Conservation (phyloP, 2,888 invertebrate genomes). For the Polylopha cassiicola region DNA sequence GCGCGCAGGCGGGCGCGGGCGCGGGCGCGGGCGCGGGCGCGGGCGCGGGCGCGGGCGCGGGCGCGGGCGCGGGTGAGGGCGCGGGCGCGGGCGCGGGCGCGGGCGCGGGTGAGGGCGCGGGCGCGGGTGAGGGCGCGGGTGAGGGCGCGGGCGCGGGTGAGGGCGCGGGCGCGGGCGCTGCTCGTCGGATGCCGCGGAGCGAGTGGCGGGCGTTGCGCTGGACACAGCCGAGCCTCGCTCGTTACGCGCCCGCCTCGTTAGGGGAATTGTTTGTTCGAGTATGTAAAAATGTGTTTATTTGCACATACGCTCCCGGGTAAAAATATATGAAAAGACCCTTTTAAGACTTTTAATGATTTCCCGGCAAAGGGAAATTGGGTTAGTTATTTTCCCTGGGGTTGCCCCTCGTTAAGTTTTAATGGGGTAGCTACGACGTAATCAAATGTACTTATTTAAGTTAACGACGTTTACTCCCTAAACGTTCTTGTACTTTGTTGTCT, state of each 20-base stretch:
- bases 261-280: slow-evolving; percentile 76
- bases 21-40: slow-evolving; percentile 32
- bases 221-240: slow-evolving; percentile 36
- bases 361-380: slow-evolving; percentile 78
- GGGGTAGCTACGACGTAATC: slow-evolving; percentile 76
- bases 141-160: slow-evolving; percentile 15
- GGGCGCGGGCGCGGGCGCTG: slow-evolving; percentile 22
- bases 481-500: slow-evolving; percentile 64
- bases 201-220: slow-evolving; percentile 6
- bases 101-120: slow-evolving; percentile 14
- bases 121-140: slow-evolving; percentile 18
- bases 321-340: slow-evolving; percentile 77
- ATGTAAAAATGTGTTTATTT: slow-evolving; percentile 78
- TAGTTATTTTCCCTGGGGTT: slow-evolving; percentile 77
- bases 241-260: slow-evolving; percentile 74
- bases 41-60: slow-evolving; percentile 31
- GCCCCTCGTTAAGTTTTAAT: slow-evolving; percentile 78
- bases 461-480: slow-evolving; percentile 60
- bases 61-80: slow-evolving; percentile 29
- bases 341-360: slow-evolving; percentile 78
- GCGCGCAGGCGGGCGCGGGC: slow-evolving; percentile 27
- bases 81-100: slow-evolving; percentile 11
- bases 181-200: slow-evolving; percentile 30
- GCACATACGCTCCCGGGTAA: slow-evolving; percentile 74
- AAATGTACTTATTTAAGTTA: slow-evolving; percentile 76